Conservation (phyloP, 2,888 invertebrate species). For the Apocheima hispidaria region DNA sequence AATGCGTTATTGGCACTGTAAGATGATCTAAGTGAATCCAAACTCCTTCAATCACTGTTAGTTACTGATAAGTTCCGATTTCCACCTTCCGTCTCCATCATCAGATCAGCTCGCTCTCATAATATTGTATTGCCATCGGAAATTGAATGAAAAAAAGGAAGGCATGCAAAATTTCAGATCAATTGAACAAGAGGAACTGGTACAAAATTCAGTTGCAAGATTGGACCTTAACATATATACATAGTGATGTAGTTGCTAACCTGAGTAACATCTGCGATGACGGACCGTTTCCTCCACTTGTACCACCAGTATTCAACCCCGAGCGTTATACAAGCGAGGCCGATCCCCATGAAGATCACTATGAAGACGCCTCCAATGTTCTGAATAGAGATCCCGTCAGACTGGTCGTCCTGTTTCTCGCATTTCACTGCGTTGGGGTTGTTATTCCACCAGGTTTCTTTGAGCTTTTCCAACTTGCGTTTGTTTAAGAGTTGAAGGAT, state of each 20-base stretch:
- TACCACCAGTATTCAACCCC: slow-evolving; percentile 98
- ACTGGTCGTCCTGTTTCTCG: slow-evolving; percentile 95
- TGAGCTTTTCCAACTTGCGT: slow-evolving; percentile 95
- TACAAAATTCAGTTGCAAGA: no score
- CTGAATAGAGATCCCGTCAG: slow-evolving; percentile 98
- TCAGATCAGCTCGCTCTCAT: no score
- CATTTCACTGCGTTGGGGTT: slow-evolving; percentile 92
- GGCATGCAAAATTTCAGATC: no score
- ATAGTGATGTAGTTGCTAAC: slow-evolving; percentile 53
- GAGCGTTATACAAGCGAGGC: slow-evolving; percentile 95
- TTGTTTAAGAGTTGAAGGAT: slow-evolving; percentile 97
- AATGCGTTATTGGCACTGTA: no score
- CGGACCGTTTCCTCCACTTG: slow-evolving; percentile 89
- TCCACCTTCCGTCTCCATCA: no score
- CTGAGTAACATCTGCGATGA: slow-evolving; percentile 88
- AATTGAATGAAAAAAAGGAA: no score
- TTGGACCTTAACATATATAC: no score
- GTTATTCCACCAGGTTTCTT: slow-evolving; percentile 98
- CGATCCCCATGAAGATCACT: slow-evolving; percentile 98
- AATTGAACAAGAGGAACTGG: no score
- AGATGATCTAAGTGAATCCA: no score
- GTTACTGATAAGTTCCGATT: no score
- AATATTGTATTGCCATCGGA: no score
- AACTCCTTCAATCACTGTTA: no score
- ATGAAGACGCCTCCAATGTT: slow-evolving; percentile 99